Evolutionary conservation across 2,888 invertebrate genomes (phyloP).

Genomic region (Zygothrica quintamaculata): DNA sequence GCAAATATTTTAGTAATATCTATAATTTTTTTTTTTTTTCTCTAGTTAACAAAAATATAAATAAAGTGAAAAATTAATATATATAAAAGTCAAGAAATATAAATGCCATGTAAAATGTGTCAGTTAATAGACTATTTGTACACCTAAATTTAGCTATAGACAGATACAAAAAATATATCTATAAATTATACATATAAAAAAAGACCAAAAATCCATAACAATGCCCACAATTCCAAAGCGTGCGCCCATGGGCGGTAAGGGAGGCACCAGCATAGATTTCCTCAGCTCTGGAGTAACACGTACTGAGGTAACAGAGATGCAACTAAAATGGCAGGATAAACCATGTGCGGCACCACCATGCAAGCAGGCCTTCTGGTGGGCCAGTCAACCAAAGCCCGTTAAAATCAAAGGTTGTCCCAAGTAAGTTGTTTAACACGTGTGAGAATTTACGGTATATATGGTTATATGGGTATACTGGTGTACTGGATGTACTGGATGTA

Average conservation of each 20-base stretch:
- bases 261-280: conserved; percentile 52
- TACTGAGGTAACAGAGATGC: conserved; percentile 80
- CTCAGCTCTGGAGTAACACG: conserved; percentile 57
- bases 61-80: background rate
- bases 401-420: conserved; percentile 80
- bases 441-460: too few species aligned
- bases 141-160: conserved; percentile 40
- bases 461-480: too few species aligned
- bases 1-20: too few species aligned
- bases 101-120: conserved; percentile 56
- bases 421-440: conserved; percentile 64
- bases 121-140: conserved; percentile 50
- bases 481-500: background rate
- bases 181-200: conserved; percentile 46
- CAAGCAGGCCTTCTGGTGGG: conserved; percentile 84
- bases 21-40: background rate
- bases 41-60: too few species aligned
- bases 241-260: conserved; percentile 52
- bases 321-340: conserved; percentile 78
- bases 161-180: conserved; percentile 24
- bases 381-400: conserved; percentile 83
- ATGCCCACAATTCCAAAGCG: conserved; percentile 82
- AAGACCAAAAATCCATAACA: conserved; percentile 30
- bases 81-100: conserved; percentile 2
- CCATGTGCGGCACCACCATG: conserved; percentile 81